Conservation (phyloP, 2,888 invertebrate genomes). For the Yponomeuta evonymella region DNA sequence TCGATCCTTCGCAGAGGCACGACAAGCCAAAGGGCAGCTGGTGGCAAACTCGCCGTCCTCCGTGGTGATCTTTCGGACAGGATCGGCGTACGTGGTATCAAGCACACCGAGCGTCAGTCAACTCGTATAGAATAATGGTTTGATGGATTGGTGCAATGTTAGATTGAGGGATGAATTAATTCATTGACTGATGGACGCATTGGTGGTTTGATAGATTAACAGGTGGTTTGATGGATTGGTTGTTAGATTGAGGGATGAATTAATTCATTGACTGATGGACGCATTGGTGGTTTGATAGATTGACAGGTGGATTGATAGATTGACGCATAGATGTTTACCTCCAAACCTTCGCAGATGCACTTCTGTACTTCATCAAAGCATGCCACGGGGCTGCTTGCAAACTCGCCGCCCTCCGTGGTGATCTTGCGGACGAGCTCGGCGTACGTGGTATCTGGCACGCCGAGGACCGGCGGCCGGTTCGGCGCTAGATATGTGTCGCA, state of each 20-base stretch:
- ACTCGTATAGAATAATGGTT: too few relatives aligned
- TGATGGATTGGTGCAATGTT: too few relatives aligned
- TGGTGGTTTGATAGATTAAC: too few relatives aligned
- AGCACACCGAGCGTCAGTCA: slow-evolving; percentile 51
- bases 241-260: too few relatives aligned
- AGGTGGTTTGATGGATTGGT: not conserved
- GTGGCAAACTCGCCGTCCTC: too few relatives aligned
- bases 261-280: too few relatives aligned
- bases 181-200: too few relatives aligned
- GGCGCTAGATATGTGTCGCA: slow-evolving; percentile 61
- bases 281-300: too few relatives aligned
- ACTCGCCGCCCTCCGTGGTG: slow-evolving; percentile 63
- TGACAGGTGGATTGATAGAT: too few relatives aligned
- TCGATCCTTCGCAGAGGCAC: too few relatives aligned
- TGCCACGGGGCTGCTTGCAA: slow-evolving; percentile 70
- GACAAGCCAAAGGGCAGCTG: too few relatives aligned
- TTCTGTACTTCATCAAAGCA: slow-evolving; percentile 92
- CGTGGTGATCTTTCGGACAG: slow-evolving; percentile 54
- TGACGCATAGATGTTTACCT: slow-evolving; percentile 46
- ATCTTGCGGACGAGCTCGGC: slow-evolving; percentile 61
- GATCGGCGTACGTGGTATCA: slow-evolving; percentile 54
- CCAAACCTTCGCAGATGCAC: slow-evolving; percentile 76
- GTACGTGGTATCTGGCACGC: slow-evolving; percentile 54
- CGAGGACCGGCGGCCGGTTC: slow-evolving; percentile 47
- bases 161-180: too few relatives aligned